Evolutionary conservation across 92 coral and sea anemone species (phyloP).

Genomic region (Epizoanthus rinbou): DNA sequence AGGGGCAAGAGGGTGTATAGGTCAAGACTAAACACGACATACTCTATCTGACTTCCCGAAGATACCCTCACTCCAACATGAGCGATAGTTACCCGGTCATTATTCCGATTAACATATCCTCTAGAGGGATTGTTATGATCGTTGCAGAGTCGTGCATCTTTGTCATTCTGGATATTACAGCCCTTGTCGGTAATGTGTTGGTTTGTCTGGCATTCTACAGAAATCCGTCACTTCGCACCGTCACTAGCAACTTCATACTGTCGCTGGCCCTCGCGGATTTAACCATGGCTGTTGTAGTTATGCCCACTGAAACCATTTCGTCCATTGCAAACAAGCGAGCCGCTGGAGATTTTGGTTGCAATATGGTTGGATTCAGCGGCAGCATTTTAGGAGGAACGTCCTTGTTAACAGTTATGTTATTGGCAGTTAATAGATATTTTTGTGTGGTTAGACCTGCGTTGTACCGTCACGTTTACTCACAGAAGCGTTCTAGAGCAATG

Average conservation of each 20-base stretch:
- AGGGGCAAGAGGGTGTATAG: no score
- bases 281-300: neutral
- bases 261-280: conserved; percentile 18
- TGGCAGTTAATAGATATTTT: neutral
- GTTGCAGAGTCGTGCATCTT: neutral
- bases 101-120: neutral
- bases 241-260: neutral
- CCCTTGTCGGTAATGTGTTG: neutral
- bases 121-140: neutral
- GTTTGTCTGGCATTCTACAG: neutral
- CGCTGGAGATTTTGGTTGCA: neutral
- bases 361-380: neutral
- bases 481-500: neutral
- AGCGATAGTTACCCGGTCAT: neutral
- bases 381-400: neutral
- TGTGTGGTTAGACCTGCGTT: neutral
- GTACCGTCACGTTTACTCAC: neutral
- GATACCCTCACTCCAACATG: neutral
- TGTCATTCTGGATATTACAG: neutral
- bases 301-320: neutral
- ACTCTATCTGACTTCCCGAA: neutral
- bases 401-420: neutral
- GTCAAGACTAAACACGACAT: no score
- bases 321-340: conserved; percentile 5
- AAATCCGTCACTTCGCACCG: neutral